phyloP scores from a whole-genome alignment of 2,113 vertebrate genomes.

The Pelmatolapia mariae region DNA sequence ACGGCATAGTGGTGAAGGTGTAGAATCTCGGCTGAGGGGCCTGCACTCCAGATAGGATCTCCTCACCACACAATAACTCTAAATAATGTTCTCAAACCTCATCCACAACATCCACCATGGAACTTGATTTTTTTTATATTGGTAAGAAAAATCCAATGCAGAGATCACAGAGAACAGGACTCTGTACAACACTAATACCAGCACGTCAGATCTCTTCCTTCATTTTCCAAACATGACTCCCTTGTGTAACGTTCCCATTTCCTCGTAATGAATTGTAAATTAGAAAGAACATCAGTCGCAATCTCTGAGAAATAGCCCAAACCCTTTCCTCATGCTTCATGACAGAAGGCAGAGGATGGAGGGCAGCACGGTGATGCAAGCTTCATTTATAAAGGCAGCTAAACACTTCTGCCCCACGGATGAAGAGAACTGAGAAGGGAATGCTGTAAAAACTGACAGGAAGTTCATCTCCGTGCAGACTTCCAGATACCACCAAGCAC shows the following conservation, averaged over 20 bases:
- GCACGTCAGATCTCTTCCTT: background rate
- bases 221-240: background rate
- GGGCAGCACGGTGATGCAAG: rapidly evolving
- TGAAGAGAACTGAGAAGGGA: background rate
- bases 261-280: background rate
- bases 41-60: background rate
- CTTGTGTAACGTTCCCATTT: background rate
- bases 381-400: background rate
- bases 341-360: background rate
- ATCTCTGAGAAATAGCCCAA: background rate
- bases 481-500: background rate
- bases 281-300: background rate
- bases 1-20: background rate
- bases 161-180: background rate
- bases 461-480: rapidly evolving
- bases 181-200: background rate
- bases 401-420: background rate
- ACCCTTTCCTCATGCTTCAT: background rate
- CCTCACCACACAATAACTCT: background rate
- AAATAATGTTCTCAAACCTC: background rate
- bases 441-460: background rate
- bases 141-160: background rate
- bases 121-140: background rate
- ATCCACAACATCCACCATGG: background rate
- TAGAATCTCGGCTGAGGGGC: background rate